Evolutionary conservation across 2,888 invertebrate species (phyloP).

Genomic region (Auanema freiburgensis): DNA sequence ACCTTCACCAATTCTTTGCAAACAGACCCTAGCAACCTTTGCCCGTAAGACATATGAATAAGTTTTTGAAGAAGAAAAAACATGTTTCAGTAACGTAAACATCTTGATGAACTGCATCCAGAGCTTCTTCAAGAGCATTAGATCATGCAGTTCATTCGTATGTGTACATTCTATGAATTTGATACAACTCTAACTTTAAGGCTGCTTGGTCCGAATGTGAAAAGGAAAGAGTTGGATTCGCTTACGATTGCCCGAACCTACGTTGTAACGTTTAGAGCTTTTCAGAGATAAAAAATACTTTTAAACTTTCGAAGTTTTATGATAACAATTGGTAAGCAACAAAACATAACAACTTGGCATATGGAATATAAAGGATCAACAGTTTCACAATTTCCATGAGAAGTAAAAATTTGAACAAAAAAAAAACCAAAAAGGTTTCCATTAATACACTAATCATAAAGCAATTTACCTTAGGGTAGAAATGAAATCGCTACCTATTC

Average conservation of each 20-base stretch:
- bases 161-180: not conserved
- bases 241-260: slow-evolving; percentile 36
- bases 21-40: slow-evolving; percentile 35
- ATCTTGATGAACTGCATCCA: slow-evolving; percentile 8
- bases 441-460: too few species aligned
- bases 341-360: too few species aligned
- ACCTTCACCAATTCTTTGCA: slow-evolving; percentile 34
- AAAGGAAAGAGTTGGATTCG: slow-evolving; percentile 42
- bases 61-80: not conserved
- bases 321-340: too few species aligned
- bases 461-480: too few species aligned
- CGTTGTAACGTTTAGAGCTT: slow-evolving; percentile 18
- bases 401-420: too few species aligned
- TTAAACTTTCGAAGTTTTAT: too few species aligned
- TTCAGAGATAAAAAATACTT: not conserved
- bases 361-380: too few species aligned
- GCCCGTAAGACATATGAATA: slow-evolving; percentile 13
- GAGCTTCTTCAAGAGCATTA: not conserved
- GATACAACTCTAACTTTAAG: slow-evolving; percentile 17
- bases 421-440: too few species aligned
- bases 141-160: slow-evolving; percentile 3
- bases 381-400: too few species aligned
- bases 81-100: slow-evolving; percentile 5
- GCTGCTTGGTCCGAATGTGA: slow-evolving; percentile 46
- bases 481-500: too few species aligned